Evolutionary conservation across 2,888 invertebrate species (phyloP), one percentile per base, ranked within the genome.

Genomic region (Agriopis leucophaearia): DNA sequence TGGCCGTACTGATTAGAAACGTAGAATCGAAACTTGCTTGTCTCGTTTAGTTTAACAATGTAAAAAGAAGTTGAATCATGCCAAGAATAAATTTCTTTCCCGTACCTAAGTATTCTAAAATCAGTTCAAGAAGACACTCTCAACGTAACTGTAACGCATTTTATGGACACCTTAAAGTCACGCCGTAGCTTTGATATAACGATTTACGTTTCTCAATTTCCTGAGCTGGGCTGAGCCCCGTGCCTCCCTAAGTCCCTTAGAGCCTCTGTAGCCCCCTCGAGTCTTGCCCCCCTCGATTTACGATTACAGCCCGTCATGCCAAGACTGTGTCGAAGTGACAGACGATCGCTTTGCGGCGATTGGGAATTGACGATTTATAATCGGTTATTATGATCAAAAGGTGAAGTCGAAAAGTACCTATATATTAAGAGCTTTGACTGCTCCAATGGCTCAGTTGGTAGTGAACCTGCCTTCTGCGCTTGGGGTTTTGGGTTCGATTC

Each of bases 141-240:
- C 0, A 15, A 27, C 8, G 27, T 45, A 50, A 50, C 40, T 13
- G 50, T 57, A 57, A 36, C 36, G 9, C 36, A 27, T 56, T 66
- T 63, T 58, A 69, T 50, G 16, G 27, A 69, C 47, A 61, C 57
- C 60, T 69, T 61, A 40, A 61, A 69, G 64, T 65, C 52, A 54
- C 45, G 51, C 15, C 66, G 66, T 55, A 70, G 70, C 68, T 70
- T 64, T 65, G 67, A 70, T 70, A 64, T 59, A 66, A 74, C 66
- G 71, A 71, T 70, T 69, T 69, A 63, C 71, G 73, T 72, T 69
- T 73, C 70, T 70, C 74, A 73, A 74, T 70, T 73, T 72, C 69
- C 71, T 62, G 66, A 71, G 59, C 38, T 54, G 56, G 8, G 16
- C 59, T 51, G 40, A 48, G 62, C 15, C 40, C 45, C 36, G 15